Base-by-base conservation (phyloP, 2,113 vertebrate species). In the Nesogale talazaci region DNA sequence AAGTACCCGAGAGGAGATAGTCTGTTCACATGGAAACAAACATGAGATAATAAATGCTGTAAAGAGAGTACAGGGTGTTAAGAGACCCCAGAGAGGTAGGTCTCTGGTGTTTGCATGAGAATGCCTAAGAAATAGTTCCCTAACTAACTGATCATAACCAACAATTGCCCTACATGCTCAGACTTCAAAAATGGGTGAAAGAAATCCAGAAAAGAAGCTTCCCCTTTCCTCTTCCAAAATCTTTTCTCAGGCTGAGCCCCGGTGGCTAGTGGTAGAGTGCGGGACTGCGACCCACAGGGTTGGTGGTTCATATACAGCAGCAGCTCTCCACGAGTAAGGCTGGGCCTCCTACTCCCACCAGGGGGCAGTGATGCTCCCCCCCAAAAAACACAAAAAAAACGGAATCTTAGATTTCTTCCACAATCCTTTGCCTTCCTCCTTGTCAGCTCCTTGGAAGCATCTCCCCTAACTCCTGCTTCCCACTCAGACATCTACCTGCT, bases 11-110 rank as follows among this genome's bases (percentile, higher is more conserved):
- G 34, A 95, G 74, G 69, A 42, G 29, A 92, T 23, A 89, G 38
- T 63, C 52, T 63, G n/a, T 46, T 92, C 36, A 93, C 31, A 93
- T n/a, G 36, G 38, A 94, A 70, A 93, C 65, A 89, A 83, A 89
- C 80, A 67, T 3, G 23, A 78, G 52, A 86, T 81, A 90, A 94
- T 69, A 42, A 92, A 65, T 80, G 40, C 11, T 91, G 23, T 40
- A 52, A 89, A 65, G 67, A 81, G 88, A 78, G 14, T 88, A 76
- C 42, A 46, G 27, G 86, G 42, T 70, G 19, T 92, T 83, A 15
- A 36, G n/a, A 11, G 67, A 42, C 46, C 65, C 40, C 89, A 81
- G 59, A 80, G 31, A 88, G 61, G 16, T 83, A 59, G 40, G 27
- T 88, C 22, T 91, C 86, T 90, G 34, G 46, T 67, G 36, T 76